These are phyloP conservation scores for Trissoscelio sp. DNA, from an alignment of 2,888 invertebrate species.

Conservation along the genomic window DNA sequence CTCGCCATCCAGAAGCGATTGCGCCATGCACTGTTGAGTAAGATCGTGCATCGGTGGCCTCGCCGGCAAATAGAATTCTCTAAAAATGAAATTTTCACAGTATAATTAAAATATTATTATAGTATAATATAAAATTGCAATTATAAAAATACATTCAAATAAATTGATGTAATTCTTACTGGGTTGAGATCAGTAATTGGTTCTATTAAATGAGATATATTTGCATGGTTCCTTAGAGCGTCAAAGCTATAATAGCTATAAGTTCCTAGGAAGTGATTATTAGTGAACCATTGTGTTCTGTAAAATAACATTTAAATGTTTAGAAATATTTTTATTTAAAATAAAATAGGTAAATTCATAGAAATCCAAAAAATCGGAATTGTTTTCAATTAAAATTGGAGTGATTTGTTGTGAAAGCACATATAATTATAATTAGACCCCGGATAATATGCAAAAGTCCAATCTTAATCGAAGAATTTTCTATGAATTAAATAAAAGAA, in stretches of 20 bases:
- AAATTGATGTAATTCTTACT: too few relatives aligned
- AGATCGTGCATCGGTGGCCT: slow-evolving; percentile 86
- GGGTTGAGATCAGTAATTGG: slow-evolving; percentile 84
- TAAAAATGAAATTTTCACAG: background rate
- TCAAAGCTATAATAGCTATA: slow-evolving; percentile 87
- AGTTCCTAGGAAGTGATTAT: slow-evolving; percentile 88
- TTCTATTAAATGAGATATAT: slow-evolving; percentile 84
- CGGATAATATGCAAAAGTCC: too few relatives aligned
- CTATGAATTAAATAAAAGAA: too few relatives aligned
- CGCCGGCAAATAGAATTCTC: slow-evolving; percentile 87
- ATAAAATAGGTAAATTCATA: background rate
- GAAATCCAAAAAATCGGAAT: too few relatives aligned
- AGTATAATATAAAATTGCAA: background rate
- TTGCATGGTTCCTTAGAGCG: slow-evolving; percentile 83
- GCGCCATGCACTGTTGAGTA: slow-evolving; percentile 89
- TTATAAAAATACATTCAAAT: background rate
- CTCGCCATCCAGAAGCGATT: slow-evolving; percentile 88
- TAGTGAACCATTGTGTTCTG: slow-evolving; percentile 88
- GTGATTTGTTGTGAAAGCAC: too few relatives aligned
- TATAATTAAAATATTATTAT: background rate
- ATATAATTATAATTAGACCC: too few relatives aligned
- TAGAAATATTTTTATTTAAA: background rate
- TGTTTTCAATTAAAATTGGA: too few relatives aligned
- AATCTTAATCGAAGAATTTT: too few relatives aligned
- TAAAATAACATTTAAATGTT: too few relatives aligned